Percentiles rank a stretch among this genome's conserved stretches.
These are phyloP conservation scores for Corythaeola cristata DNA, from an alignment of 2,113 vertebrate genomes.

Conservation along the genomic window DNA sequence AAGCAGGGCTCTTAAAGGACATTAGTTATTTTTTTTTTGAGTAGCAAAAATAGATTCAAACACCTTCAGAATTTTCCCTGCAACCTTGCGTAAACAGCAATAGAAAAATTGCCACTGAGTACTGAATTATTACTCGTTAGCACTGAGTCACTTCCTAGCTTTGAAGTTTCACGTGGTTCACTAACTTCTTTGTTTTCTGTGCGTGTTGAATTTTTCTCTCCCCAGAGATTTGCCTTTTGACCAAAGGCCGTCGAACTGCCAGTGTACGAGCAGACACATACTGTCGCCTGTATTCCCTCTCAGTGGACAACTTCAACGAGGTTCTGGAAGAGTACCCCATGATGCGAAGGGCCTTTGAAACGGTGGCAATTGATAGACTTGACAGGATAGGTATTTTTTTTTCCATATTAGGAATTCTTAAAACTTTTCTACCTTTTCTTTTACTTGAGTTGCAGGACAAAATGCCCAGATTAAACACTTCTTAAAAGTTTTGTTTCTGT, in stretches of 20 bases:
- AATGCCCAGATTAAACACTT: neutral
- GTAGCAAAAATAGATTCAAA: neutral
- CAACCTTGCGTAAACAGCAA: neutral
- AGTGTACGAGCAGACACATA: slow-evolving; percentile 98
- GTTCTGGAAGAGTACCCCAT: slow-evolving; percentile 98
- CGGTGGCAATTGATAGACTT: slow-evolving; percentile 95
- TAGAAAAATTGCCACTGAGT: neutral
- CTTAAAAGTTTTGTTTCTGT: neutral
- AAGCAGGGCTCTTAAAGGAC: neutral
- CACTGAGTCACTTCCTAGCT: neutral
- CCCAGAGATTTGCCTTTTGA: slow-evolving; percentile 95
- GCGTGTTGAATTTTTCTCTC: slow-evolving; percentile 17
- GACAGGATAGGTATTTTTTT: slow-evolving; percentile 81
- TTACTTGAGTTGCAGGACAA: neutral
- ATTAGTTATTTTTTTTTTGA: neutral
- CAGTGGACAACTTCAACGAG: slow-evolving; percentile 98
- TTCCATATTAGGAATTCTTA: neutral
- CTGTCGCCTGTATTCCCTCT: slow-evolving; percentile 95
- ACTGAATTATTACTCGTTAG: neutral
- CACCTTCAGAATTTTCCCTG: neutral
- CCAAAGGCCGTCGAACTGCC: slow-evolving; percentile 95
- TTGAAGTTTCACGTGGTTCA: neutral
- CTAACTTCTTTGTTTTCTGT: neutral
- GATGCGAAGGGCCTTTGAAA: slow-evolving; percentile 99
- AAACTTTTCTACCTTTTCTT: neutral